Percentiles rank a stretch among this genome's conserved stretches.
Conservation (phyloP, 1,140 invertebrate species). For the Brevipalpus yothersi region DNA sequence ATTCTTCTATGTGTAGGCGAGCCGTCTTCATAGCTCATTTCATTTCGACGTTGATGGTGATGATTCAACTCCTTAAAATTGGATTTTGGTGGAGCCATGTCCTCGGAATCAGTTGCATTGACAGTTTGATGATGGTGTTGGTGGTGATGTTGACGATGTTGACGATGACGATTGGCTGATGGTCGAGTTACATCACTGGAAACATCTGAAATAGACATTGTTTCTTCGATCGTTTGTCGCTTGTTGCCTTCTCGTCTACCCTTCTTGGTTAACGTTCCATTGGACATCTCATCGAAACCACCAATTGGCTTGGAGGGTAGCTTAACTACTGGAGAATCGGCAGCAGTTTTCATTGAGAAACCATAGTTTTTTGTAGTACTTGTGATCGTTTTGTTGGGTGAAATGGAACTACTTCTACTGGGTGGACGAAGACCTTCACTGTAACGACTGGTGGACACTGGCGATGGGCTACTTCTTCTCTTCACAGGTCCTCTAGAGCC, state of each 20-base stretch:
- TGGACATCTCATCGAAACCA: not conserved
- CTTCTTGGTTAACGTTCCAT: not conserved
- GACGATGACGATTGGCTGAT: not conserved
- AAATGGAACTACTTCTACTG: not conserved
- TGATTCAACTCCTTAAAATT: not conserved
- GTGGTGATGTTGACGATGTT: not conserved
- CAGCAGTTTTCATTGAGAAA: not conserved
- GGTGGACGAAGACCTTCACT: not conserved
- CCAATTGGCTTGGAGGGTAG: not conserved
- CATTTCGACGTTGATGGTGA: not conserved
- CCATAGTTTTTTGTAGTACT: not conserved
- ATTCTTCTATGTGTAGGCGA: not conserved
- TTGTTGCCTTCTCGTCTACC: not conserved
- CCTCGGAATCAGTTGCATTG: not conserved
- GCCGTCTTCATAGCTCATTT: not conserved
- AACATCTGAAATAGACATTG: constrained; percentile 6
- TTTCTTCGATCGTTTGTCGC: constrained; percentile 5
- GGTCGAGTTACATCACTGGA: constrained; percentile 1
- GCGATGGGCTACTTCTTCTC: not conserved
- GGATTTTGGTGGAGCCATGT: not conserved
- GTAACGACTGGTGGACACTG: not conserved
- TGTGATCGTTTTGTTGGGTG: not conserved
- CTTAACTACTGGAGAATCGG: not conserved
- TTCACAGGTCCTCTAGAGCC: not conserved
- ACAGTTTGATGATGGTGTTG: not conserved